phyloP scores from a whole-genome alignment of 92 coral and sea anemone species.

The Heliopora coerulea region DNA sequence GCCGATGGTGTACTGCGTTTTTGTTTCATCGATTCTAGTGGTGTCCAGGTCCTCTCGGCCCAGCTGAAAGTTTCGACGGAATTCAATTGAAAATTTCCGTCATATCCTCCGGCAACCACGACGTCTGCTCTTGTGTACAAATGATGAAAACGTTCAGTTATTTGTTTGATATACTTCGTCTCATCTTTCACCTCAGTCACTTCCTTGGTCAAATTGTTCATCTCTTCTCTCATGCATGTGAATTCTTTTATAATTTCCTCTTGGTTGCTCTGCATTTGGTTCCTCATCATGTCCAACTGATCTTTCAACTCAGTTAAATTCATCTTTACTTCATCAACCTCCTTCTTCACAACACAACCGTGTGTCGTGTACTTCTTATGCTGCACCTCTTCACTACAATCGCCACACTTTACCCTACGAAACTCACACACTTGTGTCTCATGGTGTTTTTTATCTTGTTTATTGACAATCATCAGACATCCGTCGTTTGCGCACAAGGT shows the following conservation, averaged over 20 bases:
- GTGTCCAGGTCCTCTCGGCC: neutral
- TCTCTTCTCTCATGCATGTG: neutral
- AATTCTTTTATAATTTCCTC: neutral
- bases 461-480: slow-evolving; percentile 15
- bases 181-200: neutral
- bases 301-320: slow-evolving; percentile 2
- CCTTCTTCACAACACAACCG: neutral
- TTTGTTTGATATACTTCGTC: neutral
- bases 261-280: neutral
- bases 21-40: slow-evolving; percentile 8
- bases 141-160: neutral
- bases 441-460: neutral
- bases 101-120: slow-evolving; percentile 14
- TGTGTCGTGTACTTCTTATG: neutral
- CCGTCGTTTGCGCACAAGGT: slow-evolving; percentile 44
- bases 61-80: slow-evolving; percentile 10
- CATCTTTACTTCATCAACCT: neutral
- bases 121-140: neutral
- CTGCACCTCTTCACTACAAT: neutral
- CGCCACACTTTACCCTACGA: slow-evolving; percentile 12
- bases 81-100: neutral
- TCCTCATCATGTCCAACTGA: neutral
- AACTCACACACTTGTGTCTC: neutral
- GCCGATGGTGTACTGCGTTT: neutral
- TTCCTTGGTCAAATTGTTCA: neutral